Evolutionary conservation across 2,888 invertebrate genomes (phyloP).

Genomic region (Trachelus troglodyta): DNA sequence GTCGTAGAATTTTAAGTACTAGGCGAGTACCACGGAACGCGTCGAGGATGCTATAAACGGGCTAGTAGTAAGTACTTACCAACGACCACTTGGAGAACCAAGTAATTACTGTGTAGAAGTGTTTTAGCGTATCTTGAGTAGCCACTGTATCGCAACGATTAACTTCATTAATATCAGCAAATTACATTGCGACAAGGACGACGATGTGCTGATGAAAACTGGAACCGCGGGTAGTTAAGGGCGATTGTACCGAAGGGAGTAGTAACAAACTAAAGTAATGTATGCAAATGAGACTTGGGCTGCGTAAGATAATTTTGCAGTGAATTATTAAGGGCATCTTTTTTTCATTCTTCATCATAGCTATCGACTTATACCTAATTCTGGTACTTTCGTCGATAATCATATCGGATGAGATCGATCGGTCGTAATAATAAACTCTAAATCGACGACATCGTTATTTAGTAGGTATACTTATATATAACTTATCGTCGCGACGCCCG

Average conservation of each 20-base stretch:
- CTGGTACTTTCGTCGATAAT: background rate
- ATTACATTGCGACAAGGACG: background rate
- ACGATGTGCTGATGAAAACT: background rate
- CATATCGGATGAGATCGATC: background rate
- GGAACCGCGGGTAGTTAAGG: background rate
- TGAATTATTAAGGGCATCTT: background rate
- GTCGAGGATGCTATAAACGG: conserved; percentile 22
- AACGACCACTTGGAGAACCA: background rate
- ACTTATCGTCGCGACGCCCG: background rate
- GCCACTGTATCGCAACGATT: background rate
- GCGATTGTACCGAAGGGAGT: background rate
- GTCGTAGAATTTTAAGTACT: conserved; percentile 20
- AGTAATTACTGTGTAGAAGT: background rate
- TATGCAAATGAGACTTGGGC: background rate
- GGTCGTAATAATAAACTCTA: background rate
- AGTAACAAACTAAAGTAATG: background rate
- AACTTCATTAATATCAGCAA: background rate
- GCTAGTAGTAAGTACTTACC: background rate
- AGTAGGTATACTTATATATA: background rate
- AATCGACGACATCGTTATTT: background rate
- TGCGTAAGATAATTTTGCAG: background rate
- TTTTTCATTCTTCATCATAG: background rate
- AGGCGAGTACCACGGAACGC: conserved; percentile 26
- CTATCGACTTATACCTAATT: background rate
- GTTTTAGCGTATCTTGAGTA: background rate